phyloP scores from a whole-genome alignment of 2,888 invertebrate genomes.

The Hydraecia micacea region DNA sequence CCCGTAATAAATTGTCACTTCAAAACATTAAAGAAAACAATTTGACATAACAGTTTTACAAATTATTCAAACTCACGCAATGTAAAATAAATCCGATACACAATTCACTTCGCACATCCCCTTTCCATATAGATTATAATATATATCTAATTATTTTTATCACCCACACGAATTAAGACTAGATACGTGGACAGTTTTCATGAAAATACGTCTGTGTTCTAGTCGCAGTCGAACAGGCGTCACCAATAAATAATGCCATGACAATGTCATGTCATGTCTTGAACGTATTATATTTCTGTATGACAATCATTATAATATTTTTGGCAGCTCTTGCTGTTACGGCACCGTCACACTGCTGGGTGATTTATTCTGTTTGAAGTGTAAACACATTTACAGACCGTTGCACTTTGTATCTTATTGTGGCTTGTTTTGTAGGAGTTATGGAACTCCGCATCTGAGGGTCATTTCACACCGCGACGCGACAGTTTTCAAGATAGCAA shows the following conservation, averaged over 20 bases:
- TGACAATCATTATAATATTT: slow-evolving; percentile 51
- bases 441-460: no score
- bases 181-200: slow-evolving; percentile 18
- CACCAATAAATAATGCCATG: slow-evolving; percentile 49
- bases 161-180: slow-evolving; percentile 1
- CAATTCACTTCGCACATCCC: slow-evolving; percentile 16
- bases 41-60: not conserved
- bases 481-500: no score
- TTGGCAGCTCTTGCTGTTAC: slow-evolving; percentile 56
- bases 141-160: slow-evolving; percentile 2
- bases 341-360: slow-evolving; percentile 15
- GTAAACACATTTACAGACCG: not conserved
- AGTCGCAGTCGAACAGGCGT: slow-evolving; percentile 24
- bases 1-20: slow-evolving; percentile 35
- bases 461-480: no score
- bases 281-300: slow-evolving; percentile 37
- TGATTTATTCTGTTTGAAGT: slow-evolving; percentile 4
- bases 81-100: slow-evolving; percentile 1
- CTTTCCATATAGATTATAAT: not conserved
- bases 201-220: slow-evolving; percentile 21
- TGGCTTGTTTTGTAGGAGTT: not conserved
- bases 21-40: slow-evolving; percentile 33
- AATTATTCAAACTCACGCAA: not conserved
- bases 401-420: not conserved
- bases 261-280: slow-evolving; percentile 54